Conservation (phyloP, 2,113 vertebrate species). For the Tachysurus fulvidraco region DNA sequence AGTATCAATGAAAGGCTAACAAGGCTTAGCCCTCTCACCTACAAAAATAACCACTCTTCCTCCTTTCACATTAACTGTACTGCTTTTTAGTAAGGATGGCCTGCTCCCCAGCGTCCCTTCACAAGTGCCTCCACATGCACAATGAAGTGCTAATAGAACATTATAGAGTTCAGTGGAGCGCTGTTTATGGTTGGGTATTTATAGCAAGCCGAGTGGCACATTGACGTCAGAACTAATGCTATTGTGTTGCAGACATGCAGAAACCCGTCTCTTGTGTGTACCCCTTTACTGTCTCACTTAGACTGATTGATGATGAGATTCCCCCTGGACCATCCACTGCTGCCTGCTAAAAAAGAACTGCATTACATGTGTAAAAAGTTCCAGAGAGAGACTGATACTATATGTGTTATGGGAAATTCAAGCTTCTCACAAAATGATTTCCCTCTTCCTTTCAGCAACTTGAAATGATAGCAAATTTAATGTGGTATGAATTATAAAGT, state of each 20-base stretch:
- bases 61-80: neutral
- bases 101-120: constrained; percentile 23
- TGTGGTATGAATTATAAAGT: constrained; percentile 31
- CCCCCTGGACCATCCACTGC: constrained; percentile 33
- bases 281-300: constrained; percentile 31
- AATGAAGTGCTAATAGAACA: constrained; percentile 55
- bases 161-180: constrained; percentile 52
- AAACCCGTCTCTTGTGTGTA: constrained; percentile 23
- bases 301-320: constrained; percentile 50
- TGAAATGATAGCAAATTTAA: constrained; percentile 13
- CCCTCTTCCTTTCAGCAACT: constrained; percentile 15
- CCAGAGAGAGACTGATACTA: neutral
- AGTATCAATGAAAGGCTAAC: neutral
- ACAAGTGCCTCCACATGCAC: constrained; percentile 35
- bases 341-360: constrained; percentile 37
- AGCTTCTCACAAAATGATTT: constrained; percentile 18
- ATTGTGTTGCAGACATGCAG: constrained; percentile 36
- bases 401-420: neutral
- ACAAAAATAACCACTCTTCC: neutral
- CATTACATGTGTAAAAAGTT: constrained; percentile 10
- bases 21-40: neutral
- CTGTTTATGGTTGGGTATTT: constrained; percentile 55
- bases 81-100: neutral
- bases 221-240: constrained; percentile 55
- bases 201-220: constrained; percentile 45